Conservation (phyloP, 2,113 vertebrate species). For the Salvator merianae region DNA sequence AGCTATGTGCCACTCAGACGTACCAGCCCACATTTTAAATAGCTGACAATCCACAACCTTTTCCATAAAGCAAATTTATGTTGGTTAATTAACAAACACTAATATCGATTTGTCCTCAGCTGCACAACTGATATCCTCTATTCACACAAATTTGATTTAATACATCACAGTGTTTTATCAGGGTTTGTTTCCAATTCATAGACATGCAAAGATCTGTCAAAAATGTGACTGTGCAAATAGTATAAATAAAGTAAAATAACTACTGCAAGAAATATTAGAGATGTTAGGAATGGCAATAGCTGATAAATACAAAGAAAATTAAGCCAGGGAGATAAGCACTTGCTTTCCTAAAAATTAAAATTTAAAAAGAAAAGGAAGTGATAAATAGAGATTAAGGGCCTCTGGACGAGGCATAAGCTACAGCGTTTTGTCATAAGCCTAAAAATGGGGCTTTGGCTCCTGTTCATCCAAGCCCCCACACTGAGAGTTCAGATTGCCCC, state of each 20-base stretch:
- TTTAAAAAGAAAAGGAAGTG: background rate
- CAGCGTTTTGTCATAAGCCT: background rate
- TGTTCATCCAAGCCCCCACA: background rate
- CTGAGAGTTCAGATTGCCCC: too few species aligned
- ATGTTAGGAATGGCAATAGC: background rate
- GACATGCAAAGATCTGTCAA: background rate
- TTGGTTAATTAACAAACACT: background rate
- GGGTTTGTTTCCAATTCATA: background rate
- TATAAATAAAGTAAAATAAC: too few species aligned
- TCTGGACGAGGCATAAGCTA: background rate
- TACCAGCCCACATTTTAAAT: background rate
- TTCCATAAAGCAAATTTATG: background rate
- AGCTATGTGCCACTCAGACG: background rate
- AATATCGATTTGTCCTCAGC: background rate
- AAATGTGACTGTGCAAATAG: background rate
- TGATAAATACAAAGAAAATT: background rate
- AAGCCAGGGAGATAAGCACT: background rate
- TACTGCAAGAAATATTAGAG: background rate
- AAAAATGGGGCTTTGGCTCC: background rate
- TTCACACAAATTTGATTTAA: conserved; percentile 1
- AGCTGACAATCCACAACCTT: background rate
- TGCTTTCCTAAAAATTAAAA: background rate
- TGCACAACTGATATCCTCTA: background rate
- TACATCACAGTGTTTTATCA: background rate
- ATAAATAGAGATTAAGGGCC: background rate